A percentile compares a stretch with the other conserved stretches of the same genome.
These are phyloP conservation scores for Linepithema humile DNA, from an alignment of 1,140 invertebrate genomes.

Conservation along the genomic window DNA sequence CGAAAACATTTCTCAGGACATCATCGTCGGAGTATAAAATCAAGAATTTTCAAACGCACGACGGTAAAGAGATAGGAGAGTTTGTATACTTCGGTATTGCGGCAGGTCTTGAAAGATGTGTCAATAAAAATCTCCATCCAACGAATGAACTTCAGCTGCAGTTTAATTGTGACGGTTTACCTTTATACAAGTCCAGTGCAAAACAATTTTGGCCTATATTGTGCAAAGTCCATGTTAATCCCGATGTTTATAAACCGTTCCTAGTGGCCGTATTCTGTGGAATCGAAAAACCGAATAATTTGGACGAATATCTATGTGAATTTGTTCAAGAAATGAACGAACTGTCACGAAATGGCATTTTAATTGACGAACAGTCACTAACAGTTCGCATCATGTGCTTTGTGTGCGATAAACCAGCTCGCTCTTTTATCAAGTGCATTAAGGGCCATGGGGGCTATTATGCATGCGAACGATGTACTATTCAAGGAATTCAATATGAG, in stretches of 20 bases:
- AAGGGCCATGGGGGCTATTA: conserved; percentile 6
- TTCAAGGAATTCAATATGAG: not conserved
- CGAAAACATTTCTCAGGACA: not conserved
- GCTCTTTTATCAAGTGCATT: conserved; percentile 1
- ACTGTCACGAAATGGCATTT: not conserved
- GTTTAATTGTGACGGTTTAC: not conserved
- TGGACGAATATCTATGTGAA: not conserved
- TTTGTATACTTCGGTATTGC: not conserved
- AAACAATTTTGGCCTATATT: not conserved
- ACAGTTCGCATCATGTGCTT: conserved; percentile 4
- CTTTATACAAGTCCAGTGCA: not conserved
- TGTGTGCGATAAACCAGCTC: conserved; percentile 14
- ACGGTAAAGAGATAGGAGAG: not conserved
- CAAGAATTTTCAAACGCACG: not conserved
- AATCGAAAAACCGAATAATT: not conserved
- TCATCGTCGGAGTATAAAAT: not conserved
- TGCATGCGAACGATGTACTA: conserved; percentile 2
- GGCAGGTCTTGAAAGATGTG: not conserved
- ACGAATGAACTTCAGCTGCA: not conserved
- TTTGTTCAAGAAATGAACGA: not conserved
- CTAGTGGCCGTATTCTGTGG: not conserved
- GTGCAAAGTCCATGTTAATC: not conserved
- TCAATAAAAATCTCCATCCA: not conserved
- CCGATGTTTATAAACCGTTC: not conserved
- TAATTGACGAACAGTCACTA: not conserved